These are phyloP conservation scores for Oikopleura dioica DNA, from an alignment of 23 tunicate genomes.

Conservation along the genomic window DNA sequence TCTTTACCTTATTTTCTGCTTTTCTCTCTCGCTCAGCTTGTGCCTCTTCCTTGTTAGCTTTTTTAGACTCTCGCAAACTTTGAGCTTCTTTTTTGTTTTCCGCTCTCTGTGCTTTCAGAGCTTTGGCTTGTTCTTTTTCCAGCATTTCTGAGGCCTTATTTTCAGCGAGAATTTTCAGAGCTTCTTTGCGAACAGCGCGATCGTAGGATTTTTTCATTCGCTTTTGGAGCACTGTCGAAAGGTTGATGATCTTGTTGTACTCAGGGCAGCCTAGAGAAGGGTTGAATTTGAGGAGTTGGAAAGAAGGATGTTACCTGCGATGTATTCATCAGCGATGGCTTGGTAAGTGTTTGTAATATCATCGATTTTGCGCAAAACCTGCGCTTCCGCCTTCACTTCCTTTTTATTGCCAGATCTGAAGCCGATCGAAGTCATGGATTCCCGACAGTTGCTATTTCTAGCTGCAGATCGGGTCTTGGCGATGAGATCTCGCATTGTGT, in stretches of 20 bases:
- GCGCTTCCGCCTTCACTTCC: not conserved
- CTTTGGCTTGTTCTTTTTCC: no score
- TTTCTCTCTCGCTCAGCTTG: no score
- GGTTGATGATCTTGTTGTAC: not conserved
- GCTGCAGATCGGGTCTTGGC: not conserved
- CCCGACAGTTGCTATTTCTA: not conserved
- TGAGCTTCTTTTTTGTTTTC: no score
- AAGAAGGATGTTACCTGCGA: not conserved
- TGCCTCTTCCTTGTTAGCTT: no score
- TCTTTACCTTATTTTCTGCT: no score
- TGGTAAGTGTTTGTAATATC: not conserved
- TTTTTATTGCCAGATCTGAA: no score
- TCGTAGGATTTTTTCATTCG: not conserved
- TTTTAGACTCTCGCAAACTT: no score
- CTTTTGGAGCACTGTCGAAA: not conserved
- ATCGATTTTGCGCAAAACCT: not conserved
- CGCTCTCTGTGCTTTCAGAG: no score
- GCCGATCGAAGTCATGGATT: no score
- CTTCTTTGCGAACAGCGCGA: constrained; percentile 10
- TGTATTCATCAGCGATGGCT: not conserved
- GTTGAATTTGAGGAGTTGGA: no score
- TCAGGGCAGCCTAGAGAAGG: not conserved
- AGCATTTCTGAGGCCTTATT: no score
- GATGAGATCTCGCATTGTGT: not conserved
- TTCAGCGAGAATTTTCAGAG: not conserved